Base-by-base conservation (phyloP, 2,888 invertebrate genomes). In the Perithous albicinctus region DNA sequence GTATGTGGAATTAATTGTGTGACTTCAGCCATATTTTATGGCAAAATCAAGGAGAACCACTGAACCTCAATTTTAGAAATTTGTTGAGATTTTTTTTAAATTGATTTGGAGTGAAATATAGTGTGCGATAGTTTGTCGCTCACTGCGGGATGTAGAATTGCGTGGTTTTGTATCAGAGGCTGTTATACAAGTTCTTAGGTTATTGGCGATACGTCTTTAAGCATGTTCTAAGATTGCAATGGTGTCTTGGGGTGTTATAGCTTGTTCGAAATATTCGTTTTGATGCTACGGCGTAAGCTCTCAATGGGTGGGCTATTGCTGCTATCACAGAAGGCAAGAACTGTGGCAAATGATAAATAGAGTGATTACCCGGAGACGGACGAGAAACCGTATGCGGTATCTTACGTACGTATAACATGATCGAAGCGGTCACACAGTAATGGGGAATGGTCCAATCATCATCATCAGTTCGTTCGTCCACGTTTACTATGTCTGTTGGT, bases 301-400 rank as follows among this genome's bases (percentile, higher is more conserved):
- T 75, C 84, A 81, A 86, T 86, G 87, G 90, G 86, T 89, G 89
- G 90, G 85, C 90, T 85, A 86, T 86, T 78, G 85, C 81, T 56
- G 82, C 83, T 85, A 86, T 88, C 85, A 85, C 84, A 84, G 82
- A 80, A 87, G 86, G 87, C 87, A 88, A 88, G 89, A 89, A 89
- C 85, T 80, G 85, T 80, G 82, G 80, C 85, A 86, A 87, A 89
- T 91, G 91, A 91, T 91, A 90, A 91, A 92, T 91, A 90, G 90
- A 89, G 89, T 89, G 91, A 92, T 92, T 91, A 91, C 86, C 67
- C 85, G 85, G 84, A 75, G 85, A 85, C 77, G 80, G 73, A 81
- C 41, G 69, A 15, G 72, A 75, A 67, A 64, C 79, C 77, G 75
- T 69, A 74, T 75, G 73, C 72, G 72, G 78, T 80, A 80, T 78